Evolutionary conservation across 2,113 vertebrate species (phyloP), one percentile per base, ranked within the genome.

Genomic region (Chitala chitala): DNA sequence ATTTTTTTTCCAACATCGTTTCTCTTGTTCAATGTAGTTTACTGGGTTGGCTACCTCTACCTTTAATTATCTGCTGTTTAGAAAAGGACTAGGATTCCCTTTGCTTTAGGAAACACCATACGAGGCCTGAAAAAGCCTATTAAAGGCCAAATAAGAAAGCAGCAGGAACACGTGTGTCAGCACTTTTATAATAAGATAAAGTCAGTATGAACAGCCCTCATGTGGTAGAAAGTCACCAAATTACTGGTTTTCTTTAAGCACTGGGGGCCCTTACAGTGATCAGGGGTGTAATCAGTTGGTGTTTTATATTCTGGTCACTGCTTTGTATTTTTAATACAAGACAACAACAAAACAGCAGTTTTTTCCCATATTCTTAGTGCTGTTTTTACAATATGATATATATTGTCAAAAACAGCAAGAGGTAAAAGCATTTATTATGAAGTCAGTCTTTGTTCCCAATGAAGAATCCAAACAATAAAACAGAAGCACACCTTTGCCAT

Each of bases 11-110:
- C 96, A 69, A 98, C 96, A 13, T 96, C 96, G 1, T 98, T 98
- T 85, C 79, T 97, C 77, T 89, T 98, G 48, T 98, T 98, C 86
- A 98, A 98, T 83, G 80, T 98, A 31, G 94, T 98, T 80, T 98
- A 98, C 87, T 98, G 96, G 96, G 94, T 98, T 48, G 94, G 94
- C 78, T 98, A 98, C 84, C 91, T 98, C 85, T 98, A 98, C 86
- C 96, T 98, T 89, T 98, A 92, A 91, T 81, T n/a, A 64, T 64
- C 72, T 69, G 78, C 77, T 42, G 72, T 70, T 48, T 72, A 24
- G 55, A 81, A 79, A 77, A 81, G 81, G 78, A 75, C 79, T 81
- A 3, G 22, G 20, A n/a, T 65, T 24, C 8, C 56, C 3, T 69
- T 76, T 79, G 82, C 78, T 83, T 74, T 38, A 22, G 54, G 59